Conservation (phyloP, 2,113 vertebrate species). For the Uropsilus gracilis region DNA sequence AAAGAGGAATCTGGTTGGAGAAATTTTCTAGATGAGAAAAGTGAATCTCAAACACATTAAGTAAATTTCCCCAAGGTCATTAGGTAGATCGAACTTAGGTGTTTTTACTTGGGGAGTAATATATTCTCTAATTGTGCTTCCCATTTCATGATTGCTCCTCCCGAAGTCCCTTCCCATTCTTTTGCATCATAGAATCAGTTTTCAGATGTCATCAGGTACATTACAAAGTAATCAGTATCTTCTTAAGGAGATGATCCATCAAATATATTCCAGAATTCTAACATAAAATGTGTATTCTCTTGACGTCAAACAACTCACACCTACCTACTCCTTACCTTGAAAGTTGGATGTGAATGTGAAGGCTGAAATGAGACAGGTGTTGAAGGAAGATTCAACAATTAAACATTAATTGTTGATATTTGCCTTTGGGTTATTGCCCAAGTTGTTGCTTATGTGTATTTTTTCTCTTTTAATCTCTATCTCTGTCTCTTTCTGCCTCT, state of each 20-base stretch:
- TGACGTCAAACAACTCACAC: background rate
- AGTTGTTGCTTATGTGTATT: background rate
- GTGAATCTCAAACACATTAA: background rate
- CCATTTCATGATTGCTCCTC: background rate
- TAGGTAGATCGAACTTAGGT: background rate
- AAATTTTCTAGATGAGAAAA: background rate
- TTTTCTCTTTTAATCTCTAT: background rate
- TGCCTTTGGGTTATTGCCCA: background rate
- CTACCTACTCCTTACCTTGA: background rate
- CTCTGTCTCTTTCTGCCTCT: background rate
- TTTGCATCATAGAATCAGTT: background rate
- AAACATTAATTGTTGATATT: background rate
- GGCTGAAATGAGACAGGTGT: background rate
- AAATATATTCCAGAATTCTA: conserved; percentile 1
- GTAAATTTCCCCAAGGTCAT: background rate
- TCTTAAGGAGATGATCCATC: background rate
- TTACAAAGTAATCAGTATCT: background rate
- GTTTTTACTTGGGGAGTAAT: background rate
- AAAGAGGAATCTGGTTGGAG: background rate
- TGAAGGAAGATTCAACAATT: no score
- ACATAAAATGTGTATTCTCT: conserved; percentile 44
- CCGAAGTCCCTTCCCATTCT: background rate
- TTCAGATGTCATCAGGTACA: background rate
- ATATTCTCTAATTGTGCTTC: background rate
- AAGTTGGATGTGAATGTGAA: background rate